Evolutionary conservation across 2,888 invertebrate species (phyloP).

Genomic region (Thymelicus sylvestris): DNA sequence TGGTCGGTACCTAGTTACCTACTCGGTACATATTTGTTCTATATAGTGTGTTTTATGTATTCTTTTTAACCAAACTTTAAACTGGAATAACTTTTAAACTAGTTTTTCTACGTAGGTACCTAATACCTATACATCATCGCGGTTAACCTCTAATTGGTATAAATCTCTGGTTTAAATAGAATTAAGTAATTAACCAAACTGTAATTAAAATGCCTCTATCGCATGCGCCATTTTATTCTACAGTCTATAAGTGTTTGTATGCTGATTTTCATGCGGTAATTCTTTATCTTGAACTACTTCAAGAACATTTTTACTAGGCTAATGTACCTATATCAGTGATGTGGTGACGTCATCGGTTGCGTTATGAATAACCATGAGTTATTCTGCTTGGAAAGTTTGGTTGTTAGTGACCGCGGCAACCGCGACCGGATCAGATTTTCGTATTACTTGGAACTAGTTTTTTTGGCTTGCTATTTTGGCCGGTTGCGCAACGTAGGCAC

Average conservation of each 20-base stretch:
- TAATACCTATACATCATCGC: neutral
- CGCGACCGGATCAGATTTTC: constrained; percentile 37
- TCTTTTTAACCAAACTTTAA: neutral
- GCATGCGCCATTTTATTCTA: neutral
- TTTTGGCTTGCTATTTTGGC: constrained; percentile 73
- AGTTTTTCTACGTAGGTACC: neutral
- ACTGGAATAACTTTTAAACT: neutral
- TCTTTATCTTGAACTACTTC: neutral
- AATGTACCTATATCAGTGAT: neutral
- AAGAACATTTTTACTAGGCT: too few species aligned
- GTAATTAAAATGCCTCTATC: neutral
- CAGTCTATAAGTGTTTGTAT: too few species aligned
- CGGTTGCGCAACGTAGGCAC: constrained; percentile 74
- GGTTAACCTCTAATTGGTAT: neutral
- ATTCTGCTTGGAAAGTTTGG: constrained; percentile 2
- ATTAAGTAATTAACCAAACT: neutral
- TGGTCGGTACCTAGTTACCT: too few species aligned
- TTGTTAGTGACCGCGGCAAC: neutral
- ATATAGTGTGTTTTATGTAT: neutral
- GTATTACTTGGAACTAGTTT: constrained; percentile 76
- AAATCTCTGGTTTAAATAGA: neutral
- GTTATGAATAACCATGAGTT: neutral
- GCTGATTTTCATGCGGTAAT: neutral
- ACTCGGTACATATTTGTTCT: constrained; percentile 18
- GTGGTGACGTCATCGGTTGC: neutral